Conservation (phyloP, 2,888 invertebrate genomes). For the Mycalesis mineus region DNA sequence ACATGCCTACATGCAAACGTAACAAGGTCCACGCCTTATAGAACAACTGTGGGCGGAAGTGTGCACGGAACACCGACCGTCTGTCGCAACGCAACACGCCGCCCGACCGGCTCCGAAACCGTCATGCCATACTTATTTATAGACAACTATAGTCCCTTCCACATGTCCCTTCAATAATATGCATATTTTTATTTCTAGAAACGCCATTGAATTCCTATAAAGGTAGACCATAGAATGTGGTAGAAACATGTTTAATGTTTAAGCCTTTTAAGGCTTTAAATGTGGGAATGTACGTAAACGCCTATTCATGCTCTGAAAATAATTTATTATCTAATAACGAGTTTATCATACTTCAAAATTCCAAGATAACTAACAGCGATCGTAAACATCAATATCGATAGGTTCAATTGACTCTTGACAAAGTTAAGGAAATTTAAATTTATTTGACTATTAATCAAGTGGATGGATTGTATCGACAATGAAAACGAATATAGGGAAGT, state of each 20-base stretch:
- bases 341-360: too few relatives aligned
- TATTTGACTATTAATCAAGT: too few relatives aligned
- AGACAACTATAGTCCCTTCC: constrained; percentile 8
- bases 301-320: not conserved
- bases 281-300: not conserved
- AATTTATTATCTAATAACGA: not conserved
- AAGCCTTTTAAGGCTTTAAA: not conserved
- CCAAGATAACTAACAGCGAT: too few relatives aligned
- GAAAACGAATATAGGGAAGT: too few relatives aligned
- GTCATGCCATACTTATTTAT: constrained; percentile 20
- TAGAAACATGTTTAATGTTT: not conserved
- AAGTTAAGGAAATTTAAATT: too few relatives aligned
- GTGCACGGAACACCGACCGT: constrained; percentile 38
- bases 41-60: constrained; percentile 63
- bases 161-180: not conserved
- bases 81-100: constrained; percentile 28
- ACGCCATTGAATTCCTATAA: not conserved
- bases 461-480: too few relatives aligned
- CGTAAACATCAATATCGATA: too few relatives aligned
- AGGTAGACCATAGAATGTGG: not conserved
- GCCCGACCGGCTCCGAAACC: constrained; percentile 19
- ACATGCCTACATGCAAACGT: constrained; percentile 53
- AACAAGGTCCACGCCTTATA: constrained; percentile 65
- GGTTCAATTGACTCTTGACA: too few relatives aligned
- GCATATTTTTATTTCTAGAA: not conserved